These are phyloP conservation scores for Clytia hemisphaerica DNA, from an alignment of 30 jellyfish, hydroid and myxozoan species.

Conservation along the genomic window DNA sequence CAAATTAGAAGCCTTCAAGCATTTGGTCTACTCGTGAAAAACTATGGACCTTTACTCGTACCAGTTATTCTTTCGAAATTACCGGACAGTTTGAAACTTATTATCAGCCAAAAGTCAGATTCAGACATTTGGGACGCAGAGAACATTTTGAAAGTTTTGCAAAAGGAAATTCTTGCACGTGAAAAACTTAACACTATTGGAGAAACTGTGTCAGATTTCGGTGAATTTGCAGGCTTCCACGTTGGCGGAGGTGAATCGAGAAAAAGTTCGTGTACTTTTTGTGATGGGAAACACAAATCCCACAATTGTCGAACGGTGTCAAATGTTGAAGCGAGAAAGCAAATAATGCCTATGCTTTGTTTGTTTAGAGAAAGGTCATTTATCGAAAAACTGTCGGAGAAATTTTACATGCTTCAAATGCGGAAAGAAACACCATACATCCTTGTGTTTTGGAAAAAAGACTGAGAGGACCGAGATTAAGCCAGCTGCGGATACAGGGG, in stretches of 20 bases:
- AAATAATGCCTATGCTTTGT: neutral
- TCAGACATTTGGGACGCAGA: constrained; percentile 44
- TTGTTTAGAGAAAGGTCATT: constrained; percentile 25
- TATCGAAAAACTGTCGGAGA: neutral
- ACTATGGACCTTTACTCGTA: constrained; percentile 40
- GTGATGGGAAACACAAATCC: neutral
- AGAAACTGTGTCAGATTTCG: too few species aligned
- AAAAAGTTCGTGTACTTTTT: neutral
- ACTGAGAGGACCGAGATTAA: too few species aligned
- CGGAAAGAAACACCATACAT: constrained; percentile 22
- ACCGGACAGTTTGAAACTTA: constrained; percentile 37
- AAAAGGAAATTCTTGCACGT: constrained; percentile 46
- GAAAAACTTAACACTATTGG: too few species aligned
- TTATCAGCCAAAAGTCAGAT: constrained; percentile 38
- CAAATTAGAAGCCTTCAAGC: constrained; percentile 49
- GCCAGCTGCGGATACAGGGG: too few species aligned
- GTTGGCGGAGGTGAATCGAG: too few species aligned
- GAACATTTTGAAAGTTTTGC: constrained; percentile 36
- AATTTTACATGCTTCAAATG: constrained; percentile 6
- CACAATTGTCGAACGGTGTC: neutral
- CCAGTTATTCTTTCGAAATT: constrained; percentile 35
- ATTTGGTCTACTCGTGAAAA: constrained; percentile 28
- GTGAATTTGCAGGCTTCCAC: too few species aligned
- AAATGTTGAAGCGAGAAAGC: neutral
- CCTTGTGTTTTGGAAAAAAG: constrained; percentile 5